Evolutionary conservation across 2,888 invertebrate genomes (phyloP).

Genomic region (Galerucella nymphaeae): DNA sequence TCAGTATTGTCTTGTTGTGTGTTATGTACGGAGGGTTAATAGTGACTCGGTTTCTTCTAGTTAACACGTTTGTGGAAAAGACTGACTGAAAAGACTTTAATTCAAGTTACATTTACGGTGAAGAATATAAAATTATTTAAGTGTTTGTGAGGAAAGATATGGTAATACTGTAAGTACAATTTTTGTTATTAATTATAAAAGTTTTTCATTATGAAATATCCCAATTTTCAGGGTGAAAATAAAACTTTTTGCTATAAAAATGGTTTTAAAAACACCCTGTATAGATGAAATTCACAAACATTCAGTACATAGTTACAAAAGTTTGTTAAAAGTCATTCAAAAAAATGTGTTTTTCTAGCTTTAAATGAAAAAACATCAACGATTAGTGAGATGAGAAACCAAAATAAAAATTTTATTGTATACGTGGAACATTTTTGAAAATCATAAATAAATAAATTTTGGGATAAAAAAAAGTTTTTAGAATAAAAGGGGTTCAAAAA

Average conservation of each 20-base stretch:
- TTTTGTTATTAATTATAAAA: slow-evolving; percentile 24
- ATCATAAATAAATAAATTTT: no score
- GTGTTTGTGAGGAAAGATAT: slow-evolving; percentile 57
- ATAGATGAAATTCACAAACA: no score
- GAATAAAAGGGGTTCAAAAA: no score
- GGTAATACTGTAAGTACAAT: slow-evolving; percentile 64
- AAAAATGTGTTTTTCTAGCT: no score
- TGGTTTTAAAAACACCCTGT: no score
- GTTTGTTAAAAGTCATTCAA: no score
- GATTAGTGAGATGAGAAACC: neutral
- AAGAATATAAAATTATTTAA: slow-evolving; percentile 9
- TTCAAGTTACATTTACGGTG: neutral
- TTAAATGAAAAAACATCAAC: neutral
- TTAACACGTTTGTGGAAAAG: slow-evolving; percentile 14
- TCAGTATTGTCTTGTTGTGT: slow-evolving; percentile 18
- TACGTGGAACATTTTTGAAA: no score
- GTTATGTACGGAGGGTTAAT: slow-evolving; percentile 47
- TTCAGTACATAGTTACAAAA: no score
- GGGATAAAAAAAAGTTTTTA: no score
- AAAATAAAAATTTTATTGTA: neutral
- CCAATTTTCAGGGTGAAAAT: no score
- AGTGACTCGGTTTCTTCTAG: slow-evolving; percentile 22
- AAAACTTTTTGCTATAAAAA: no score
- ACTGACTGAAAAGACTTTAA: no score
- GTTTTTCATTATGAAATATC: neutral